These are phyloP conservation scores for Sthenelais limicola DNA, from an alignment of 2,888 invertebrate species.

Conservation along the genomic window DNA sequence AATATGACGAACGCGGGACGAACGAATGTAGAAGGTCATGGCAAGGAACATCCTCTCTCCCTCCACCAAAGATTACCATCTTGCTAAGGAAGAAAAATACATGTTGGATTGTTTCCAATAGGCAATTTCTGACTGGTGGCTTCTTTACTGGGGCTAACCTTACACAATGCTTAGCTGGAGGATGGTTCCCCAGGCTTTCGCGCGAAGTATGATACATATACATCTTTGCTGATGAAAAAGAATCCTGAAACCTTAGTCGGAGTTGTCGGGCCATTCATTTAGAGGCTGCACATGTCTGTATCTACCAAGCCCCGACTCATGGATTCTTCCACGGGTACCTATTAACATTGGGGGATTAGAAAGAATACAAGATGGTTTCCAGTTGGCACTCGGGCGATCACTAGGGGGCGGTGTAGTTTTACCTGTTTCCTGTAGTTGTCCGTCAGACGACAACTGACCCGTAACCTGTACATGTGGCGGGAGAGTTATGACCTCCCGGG, in stretches of 20 bases:
- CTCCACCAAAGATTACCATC: no score
- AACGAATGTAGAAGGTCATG: no score
- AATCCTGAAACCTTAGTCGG: conserved; percentile 10
- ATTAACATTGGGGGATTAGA: neutral
- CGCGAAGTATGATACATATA: conserved; percentile 7
- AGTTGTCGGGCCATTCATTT: conserved; percentile 32
- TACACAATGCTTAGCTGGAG: neutral
- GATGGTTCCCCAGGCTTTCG: conserved; percentile 11
- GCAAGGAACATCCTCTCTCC: no score
- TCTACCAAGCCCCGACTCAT: neutral
- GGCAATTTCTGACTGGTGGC: conserved; percentile 10
- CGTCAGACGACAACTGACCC: conserved; percentile 17
- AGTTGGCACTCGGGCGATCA: conserved; percentile 13
- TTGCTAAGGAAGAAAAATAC: no score
- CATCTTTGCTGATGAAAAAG: neutral
- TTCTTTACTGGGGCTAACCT: conserved; percentile 18
- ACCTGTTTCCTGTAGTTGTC: conserved; percentile 24
- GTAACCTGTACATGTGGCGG: conserved; percentile 18
- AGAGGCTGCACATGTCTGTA: conserved; percentile 15
- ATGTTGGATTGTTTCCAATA: conserved; percentile 23
- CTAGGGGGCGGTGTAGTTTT: conserved; percentile 27
- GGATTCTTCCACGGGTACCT: conserved; percentile 16
- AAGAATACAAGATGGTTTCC: conserved; percentile 28
- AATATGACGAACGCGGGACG: no score
- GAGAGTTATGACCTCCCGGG: neutral